These are phyloP conservation scores for Phenacoccus solenopsis DNA, from an alignment of 1,140 invertebrate genomes.

Conservation along the genomic window DNA sequence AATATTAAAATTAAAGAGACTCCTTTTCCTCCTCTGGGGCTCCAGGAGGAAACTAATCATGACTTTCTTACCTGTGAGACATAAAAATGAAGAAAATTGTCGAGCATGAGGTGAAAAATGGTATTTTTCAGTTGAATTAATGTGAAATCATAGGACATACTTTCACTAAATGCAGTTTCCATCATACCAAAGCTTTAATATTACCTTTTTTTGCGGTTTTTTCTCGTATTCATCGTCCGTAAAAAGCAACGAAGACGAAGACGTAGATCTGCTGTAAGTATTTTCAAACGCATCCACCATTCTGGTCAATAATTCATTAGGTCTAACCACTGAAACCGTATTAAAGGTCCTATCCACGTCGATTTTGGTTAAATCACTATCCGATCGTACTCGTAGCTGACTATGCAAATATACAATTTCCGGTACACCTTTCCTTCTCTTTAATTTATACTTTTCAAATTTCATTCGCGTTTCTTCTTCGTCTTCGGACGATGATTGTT, in stretches of 20 bases:
- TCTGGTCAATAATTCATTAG: conserved; percentile 54
- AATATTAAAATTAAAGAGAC: no score
- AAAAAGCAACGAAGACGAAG: neutral
- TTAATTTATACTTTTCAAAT: conserved; percentile 22
- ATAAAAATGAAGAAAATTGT: no score
- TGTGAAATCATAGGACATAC: no score
- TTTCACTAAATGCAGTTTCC: no score
- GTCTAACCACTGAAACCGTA: conserved; percentile 42
- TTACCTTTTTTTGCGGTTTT: conserved; percentile 20
- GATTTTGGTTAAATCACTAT: conserved; percentile 50
- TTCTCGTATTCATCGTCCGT: conserved; percentile 27
- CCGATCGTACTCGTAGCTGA: conserved; percentile 19
- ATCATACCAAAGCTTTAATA: no score
- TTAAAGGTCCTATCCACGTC: conserved; percentile 62
- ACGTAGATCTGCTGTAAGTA: conserved; percentile 27
- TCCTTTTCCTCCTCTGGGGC: no score
- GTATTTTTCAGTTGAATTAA: no score
- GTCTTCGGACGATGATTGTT: conserved; percentile 22
- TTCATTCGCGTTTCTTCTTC: conserved; percentile 23
- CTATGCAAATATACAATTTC: conserved; percentile 24
- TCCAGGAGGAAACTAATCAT: no score
- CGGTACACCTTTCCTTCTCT: conserved; percentile 24
- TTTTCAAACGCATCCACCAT: conserved; percentile 56
- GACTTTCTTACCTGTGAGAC: no score
- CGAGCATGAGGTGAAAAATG: no score